Conservation (phyloP, 2,113 vertebrate species). For the Onychostoma macrolepis region DNA sequence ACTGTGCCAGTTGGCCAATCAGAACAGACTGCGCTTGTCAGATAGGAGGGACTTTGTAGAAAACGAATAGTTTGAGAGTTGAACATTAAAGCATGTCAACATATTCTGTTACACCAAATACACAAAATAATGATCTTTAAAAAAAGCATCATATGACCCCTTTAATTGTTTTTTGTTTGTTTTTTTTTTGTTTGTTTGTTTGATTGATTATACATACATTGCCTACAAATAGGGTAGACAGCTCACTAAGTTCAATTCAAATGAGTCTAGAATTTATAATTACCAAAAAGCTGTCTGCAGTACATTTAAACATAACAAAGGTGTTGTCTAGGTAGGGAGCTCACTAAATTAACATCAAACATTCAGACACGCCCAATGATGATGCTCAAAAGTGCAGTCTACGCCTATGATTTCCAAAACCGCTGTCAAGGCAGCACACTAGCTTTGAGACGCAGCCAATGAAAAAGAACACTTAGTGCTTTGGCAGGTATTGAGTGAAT, state of each 20-base stretch:
- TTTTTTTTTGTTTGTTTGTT: no score
- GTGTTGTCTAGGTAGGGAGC: not conserved
- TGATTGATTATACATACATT: not conserved
- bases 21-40: no score
- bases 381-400: not conserved
- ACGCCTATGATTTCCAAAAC: constrained; percentile 8
- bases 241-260: not conserved
- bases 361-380: not conserved
- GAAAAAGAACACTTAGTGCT: constrained; percentile 67
- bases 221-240: not conserved
- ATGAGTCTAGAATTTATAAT: not conserved
- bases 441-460: constrained; percentile 56
- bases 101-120: no score
- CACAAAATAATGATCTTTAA: no score
- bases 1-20: no score
- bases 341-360: not conserved
- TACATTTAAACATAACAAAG: not conserved
- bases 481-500: constrained; percentile 55
- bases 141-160: no score
- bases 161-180: no score
- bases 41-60: no score
- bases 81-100: no score
- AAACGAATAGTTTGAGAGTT: no score
- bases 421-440: not conserved
- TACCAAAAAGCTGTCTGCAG: not conserved